Percentiles rank a stretch among this genome's conserved stretches.
Evolutionary conservation across 1,140 invertebrate species (phyloP).

Genomic region (Papilio dardanus): DNA sequence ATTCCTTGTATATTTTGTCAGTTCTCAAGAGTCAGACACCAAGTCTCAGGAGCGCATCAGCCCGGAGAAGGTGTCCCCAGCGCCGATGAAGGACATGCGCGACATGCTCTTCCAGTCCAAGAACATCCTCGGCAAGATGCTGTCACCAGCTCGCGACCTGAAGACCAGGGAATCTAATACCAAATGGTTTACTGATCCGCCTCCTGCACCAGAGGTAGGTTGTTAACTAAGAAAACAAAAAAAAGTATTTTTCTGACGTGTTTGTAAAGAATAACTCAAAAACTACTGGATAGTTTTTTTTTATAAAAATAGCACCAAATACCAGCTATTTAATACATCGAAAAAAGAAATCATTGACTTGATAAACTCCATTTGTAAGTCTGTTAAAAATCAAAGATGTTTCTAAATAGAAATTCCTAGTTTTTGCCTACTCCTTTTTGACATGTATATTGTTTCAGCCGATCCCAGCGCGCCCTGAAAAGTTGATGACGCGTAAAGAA

Average conservation of each 20-base stretch:
- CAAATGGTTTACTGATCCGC: constrained; percentile 65
- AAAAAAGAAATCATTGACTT: too few species aligned
- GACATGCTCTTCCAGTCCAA: constrained; percentile 89
- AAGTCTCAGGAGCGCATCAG: constrained; percentile 59
- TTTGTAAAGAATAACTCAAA: too few species aligned
- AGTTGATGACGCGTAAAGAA: constrained; percentile 92
- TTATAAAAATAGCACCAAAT: too few species aligned
- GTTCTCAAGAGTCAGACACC: constrained; percentile 69
- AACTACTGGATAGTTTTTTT: too few species aligned
- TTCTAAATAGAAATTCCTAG: background rate
- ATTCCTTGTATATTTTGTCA: too few species aligned
- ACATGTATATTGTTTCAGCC: constrained; percentile 45
- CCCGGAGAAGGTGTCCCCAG: constrained; percentile 59
- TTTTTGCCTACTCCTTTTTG: background rate
- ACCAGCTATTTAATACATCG: too few species aligned
- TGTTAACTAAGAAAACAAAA: too few species aligned
- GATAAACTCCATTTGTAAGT: too few species aligned
- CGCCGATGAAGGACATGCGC: constrained; percentile 87
- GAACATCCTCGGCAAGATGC: constrained; percentile 89
- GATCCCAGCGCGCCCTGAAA: constrained; percentile 64
- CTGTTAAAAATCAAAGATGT: too few species aligned
- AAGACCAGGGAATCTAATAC: constrained; percentile 51
- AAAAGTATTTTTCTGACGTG: too few species aligned
- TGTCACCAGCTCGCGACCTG: constrained; percentile 86
- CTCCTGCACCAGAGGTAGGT: constrained; percentile 54